phyloP scores from a whole-genome alignment of 2,888 invertebrate genomes.

The Dynastes maya region DNA sequence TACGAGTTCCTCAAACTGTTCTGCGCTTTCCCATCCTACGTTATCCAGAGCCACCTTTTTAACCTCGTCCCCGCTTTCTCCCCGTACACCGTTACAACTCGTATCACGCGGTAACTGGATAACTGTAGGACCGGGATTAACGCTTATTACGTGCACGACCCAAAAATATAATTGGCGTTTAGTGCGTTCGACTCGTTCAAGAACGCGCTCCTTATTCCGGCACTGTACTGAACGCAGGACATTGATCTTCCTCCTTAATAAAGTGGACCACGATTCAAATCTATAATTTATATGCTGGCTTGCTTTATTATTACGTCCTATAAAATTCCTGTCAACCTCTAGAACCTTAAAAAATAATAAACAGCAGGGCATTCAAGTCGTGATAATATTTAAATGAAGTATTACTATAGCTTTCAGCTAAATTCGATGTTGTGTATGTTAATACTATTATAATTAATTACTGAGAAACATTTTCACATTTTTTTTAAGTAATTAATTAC shows the following conservation, averaged over 20 bases:
- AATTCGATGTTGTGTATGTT: no score
- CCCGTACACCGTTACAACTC: slow-evolving; percentile 40
- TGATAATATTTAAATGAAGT: no score
- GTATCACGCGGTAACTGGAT: slow-evolving; percentile 46
- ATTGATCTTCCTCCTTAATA: slow-evolving; percentile 41
- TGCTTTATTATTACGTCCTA: slow-evolving; percentile 8
- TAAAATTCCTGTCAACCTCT: no score
- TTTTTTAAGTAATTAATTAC: no score
- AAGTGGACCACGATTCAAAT: slow-evolving; percentile 24
- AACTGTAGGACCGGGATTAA: slow-evolving; percentile 47
- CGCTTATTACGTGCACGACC: slow-evolving; percentile 47
- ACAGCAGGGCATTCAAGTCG: background rate
- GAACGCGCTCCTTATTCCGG: slow-evolving; percentile 37
- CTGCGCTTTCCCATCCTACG: slow-evolving; percentile 28
- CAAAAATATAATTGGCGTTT: slow-evolving; percentile 47
- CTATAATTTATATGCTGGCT: slow-evolving; percentile 27
- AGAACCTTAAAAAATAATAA: background rate
- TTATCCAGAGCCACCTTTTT: slow-evolving; percentile 26
- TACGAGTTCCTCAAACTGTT: slow-evolving; percentile 31
- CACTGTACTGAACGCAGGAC: slow-evolving; percentile 24
- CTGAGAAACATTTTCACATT: no score
- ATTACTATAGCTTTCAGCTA: no score
- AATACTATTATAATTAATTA: no score
- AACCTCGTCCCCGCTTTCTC: slow-evolving; percentile 23
- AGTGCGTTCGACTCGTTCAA: slow-evolving; percentile 43